These are phyloP conservation scores for Dendrocincla tyrannina DNA, from an alignment of 2,797 vertebrate species.

Conservation along the genomic window DNA sequence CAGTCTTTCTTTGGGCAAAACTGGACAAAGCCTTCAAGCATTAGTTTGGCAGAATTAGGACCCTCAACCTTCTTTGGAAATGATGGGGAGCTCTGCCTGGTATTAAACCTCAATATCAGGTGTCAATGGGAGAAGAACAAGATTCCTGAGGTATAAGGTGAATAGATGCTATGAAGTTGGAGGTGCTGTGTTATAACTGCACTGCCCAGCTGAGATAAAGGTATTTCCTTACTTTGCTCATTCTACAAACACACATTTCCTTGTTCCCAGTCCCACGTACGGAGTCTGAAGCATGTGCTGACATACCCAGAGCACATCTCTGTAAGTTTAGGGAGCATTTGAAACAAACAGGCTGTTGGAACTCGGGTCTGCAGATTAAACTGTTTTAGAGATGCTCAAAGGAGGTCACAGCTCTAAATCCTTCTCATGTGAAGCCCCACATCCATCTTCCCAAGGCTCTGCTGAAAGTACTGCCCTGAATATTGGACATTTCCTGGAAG, in stretches of 20 bases:
- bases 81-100: background rate
- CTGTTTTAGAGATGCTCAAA: background rate
- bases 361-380: background rate
- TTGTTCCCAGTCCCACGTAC: background rate
- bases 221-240: background rate
- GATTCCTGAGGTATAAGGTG: background rate
- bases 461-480: background rate
- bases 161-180: background rate
- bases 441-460: background rate
- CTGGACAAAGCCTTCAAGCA: background rate
- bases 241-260: background rate
- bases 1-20: background rate
- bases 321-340: background rate
- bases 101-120: background rate
- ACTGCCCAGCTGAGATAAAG: background rate
- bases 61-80: background rate
- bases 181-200: background rate
- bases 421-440: background rate
- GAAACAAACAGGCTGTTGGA: background rate
- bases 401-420: background rate
- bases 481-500: background rate
- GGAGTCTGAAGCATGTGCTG: background rate
- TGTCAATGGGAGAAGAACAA: background rate
- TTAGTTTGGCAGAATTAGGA: background rate
- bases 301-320: background rate